A percentile compares a stretch with the other conserved stretches of the same genome.
phyloP scores from a whole-genome alignment of 2,797 vertebrate species.

The Hydrophis major region DNA sequence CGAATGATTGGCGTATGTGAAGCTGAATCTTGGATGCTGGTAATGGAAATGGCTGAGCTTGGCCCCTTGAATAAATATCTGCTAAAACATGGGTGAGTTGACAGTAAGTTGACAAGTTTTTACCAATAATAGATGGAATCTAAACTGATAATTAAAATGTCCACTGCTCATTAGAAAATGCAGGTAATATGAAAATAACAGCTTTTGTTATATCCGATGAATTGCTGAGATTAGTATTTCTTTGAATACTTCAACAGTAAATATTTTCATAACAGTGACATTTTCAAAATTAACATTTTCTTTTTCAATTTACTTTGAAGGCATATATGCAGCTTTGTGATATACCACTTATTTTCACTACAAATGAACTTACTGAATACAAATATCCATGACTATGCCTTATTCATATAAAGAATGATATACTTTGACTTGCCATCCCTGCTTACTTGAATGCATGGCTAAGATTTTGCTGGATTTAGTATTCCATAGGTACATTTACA shows the following conservation, averaged over 20 bases:
- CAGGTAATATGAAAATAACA: neutral
- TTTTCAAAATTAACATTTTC: slow-evolving; percentile 14
- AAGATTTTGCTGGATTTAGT: neutral
- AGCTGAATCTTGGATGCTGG: slow-evolving; percentile 92
- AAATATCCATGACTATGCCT: neutral
- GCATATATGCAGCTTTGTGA: neutral
- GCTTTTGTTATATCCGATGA: neutral
- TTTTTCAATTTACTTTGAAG: neutral
- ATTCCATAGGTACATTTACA: neutral
- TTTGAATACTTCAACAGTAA: neutral
- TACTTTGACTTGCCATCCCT: neutral
- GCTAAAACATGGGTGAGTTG: slow-evolving; percentile 83
- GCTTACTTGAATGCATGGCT: neutral
- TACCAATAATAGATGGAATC: neutral
- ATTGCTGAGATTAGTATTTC: neutral
- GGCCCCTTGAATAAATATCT: slow-evolving; percentile 93
- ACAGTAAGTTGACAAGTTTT: neutral
- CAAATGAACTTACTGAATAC: neutral
- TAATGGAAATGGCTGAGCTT: slow-evolving; percentile 96
- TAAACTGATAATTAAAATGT: neutral
- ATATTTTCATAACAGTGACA: neutral
- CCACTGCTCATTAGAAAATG: neutral
- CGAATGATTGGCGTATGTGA: slow-evolving; percentile 98
- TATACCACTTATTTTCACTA: slow-evolving; percentile 25
- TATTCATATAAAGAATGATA: neutral